Conservation (phyloP, 2,113 vertebrate species). For the Bubalus kerabau region DNA sequence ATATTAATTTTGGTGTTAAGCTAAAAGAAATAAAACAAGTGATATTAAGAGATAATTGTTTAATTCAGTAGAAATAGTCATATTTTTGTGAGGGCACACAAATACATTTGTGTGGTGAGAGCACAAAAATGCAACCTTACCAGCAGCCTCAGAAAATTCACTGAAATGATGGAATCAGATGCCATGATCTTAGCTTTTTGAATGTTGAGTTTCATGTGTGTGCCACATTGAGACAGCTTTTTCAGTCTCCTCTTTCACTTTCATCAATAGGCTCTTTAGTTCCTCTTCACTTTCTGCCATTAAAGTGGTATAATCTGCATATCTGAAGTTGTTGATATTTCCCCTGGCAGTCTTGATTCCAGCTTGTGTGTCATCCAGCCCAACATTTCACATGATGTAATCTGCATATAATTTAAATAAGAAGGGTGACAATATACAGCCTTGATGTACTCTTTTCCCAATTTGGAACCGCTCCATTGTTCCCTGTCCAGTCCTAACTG, state of each 20-base stretch:
- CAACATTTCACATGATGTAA: not conserved
- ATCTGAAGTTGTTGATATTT: not conserved
- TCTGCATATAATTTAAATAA: not conserved
- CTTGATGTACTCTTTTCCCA: rapidly evolving
- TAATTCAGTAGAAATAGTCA: not conserved
- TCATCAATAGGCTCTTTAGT: not conserved
- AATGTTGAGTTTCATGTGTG: not conserved
- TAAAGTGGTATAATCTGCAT: not conserved
- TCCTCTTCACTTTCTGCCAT: not conserved
- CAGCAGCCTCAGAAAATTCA: not conserved
- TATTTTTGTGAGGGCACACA: not conserved
- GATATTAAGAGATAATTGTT: not conserved
- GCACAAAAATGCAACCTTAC: not conserved
- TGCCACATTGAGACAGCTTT: not conserved
- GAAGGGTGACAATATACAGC: not conserved
- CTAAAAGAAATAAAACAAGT: not conserved
- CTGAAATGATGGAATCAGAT: not conserved
- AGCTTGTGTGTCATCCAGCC: not conserved
- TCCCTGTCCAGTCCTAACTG: not conserved
- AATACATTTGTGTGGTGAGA: not conserved
- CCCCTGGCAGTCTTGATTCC: not conserved
- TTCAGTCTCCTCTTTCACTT: not conserved
- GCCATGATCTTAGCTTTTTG: not conserved
- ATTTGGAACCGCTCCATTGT: not conserved
- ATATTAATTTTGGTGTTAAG: not conserved